phyloP scores from a whole-genome alignment of 2,113 vertebrate genomes.

The Echinops telfairi region DNA sequence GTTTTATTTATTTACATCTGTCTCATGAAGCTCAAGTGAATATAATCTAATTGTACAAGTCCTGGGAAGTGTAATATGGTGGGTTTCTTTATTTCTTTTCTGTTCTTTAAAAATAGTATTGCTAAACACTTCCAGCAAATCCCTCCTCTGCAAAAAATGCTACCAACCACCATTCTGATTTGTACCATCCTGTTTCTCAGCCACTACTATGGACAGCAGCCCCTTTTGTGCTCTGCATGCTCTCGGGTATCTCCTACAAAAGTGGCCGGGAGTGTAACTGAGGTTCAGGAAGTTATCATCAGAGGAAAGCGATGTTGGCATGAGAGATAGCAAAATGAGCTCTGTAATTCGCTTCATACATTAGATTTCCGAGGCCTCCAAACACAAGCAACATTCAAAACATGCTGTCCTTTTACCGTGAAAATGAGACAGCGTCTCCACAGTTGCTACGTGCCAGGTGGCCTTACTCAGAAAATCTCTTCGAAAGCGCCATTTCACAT shows the following conservation, averaged over 20 bases:
- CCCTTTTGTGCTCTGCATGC: conserved; percentile 11
- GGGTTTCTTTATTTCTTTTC: no score
- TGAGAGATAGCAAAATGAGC: not conserved
- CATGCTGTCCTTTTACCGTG: not conserved
- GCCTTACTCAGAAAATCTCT: not conserved
- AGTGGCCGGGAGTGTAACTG: not conserved
- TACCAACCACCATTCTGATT: conserved; percentile 23
- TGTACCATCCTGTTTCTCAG: not conserved
- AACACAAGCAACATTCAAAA: not conserved
- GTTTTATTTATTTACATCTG: not conserved
- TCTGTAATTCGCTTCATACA: conserved; percentile 19
- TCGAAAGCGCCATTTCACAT: conserved; percentile 3
- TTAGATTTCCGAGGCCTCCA: not conserved
- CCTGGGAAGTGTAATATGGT: not conserved
- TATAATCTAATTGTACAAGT: not conserved
- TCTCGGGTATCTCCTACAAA: not conserved
- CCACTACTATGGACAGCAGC: not conserved
- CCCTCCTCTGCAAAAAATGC: not conserved
- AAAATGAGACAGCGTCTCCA: not conserved
- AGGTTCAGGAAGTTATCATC: not conserved
- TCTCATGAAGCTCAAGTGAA: conserved; percentile 30
- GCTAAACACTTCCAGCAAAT: not conserved
- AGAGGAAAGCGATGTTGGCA: not conserved
- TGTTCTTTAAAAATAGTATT: no score
- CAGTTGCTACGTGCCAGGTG: not conserved